phyloP scores from a whole-genome alignment of 2,113 vertebrate species.

The Xenus cinereus region DNA sequence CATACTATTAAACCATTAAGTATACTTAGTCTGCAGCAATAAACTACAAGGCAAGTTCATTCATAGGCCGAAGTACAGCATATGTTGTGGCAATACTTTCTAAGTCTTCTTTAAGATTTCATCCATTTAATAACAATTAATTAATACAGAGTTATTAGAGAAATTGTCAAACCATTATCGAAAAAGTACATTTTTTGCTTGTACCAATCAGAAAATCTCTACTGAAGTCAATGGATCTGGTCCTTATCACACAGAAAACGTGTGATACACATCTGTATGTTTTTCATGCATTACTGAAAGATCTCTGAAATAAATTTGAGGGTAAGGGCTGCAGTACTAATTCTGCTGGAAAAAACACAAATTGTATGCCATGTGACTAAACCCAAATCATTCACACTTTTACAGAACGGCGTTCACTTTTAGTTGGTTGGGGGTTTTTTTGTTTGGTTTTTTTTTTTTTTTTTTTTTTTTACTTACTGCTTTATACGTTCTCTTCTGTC shows the following conservation, averaged over 20 bases:
- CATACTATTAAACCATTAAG: background rate
- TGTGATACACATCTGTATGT: background rate
- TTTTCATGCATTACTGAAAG: background rate
- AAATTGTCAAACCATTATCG: background rate
- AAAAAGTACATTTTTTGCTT: background rate
- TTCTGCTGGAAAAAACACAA: background rate
- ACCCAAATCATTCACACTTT: background rate
- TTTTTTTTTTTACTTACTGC: conserved; percentile 76
- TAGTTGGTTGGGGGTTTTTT: background rate
- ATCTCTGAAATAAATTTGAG: background rate
- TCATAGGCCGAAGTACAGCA: background rate
- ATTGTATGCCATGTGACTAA: background rate
- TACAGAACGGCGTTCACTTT: background rate
- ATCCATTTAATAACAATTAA: background rate
- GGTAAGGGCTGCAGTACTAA: background rate
- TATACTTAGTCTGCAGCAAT: background rate
- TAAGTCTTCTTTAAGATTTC: background rate
- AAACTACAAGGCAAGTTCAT: background rate
- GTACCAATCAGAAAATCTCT: background rate
- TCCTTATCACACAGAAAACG: background rate
- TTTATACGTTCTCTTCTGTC: conserved; percentile 87
- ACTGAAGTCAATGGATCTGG: background rate
- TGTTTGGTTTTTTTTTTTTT: too few relatives aligned
- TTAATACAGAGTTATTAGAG: background rate
- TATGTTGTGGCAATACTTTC: background rate